Evolutionary conservation across 1,140 invertebrate species (phyloP).

Genomic region (Leptoteleia sp.): DNA sequence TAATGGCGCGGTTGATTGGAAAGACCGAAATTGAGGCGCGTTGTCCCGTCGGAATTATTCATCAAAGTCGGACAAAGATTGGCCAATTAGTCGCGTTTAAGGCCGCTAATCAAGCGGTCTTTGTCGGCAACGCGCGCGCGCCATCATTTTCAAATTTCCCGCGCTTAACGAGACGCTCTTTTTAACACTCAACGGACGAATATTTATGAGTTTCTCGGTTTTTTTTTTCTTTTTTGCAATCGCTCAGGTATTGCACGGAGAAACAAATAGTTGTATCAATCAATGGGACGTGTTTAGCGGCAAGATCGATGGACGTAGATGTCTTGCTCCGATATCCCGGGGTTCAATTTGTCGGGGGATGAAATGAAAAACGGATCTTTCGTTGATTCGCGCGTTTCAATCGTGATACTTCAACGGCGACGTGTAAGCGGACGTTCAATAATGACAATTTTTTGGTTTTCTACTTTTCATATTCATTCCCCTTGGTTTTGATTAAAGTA

Average conservation of each 20-base stretch:
- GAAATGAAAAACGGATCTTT: constrained; percentile 17
- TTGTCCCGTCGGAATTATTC: constrained; percentile 23
- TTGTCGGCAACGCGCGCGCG: constrained; percentile 12
- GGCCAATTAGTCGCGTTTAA: constrained; percentile 50
- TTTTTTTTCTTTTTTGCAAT: no score
- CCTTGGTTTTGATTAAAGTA: no score
- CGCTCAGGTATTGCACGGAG: background rate
- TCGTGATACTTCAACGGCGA: background rate
- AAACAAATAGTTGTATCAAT: constrained; percentile 40
- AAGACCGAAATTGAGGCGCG: constrained; percentile 17
- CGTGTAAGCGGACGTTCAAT: no score
- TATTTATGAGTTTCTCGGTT: constrained; percentile 25
- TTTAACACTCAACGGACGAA: constrained; percentile 18
- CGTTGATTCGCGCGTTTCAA: background rate
- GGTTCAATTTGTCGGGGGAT: constrained; percentile 26
- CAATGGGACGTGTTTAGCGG: constrained; percentile 15
- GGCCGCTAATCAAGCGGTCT: constrained; percentile 35
- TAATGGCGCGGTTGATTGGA: constrained; percentile 24
- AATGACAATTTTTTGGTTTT: no score
- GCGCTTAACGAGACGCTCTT: constrained; percentile 26
- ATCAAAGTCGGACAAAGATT: constrained; percentile 19
- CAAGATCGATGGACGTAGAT: constrained; percentile 22
- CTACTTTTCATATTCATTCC: no score
- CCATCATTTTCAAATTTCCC: constrained; percentile 20
- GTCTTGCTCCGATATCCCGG: constrained; percentile 15